These are phyloP conservation scores for Drosophila orena DNA, from an alignment of 1,140 invertebrate genomes.

Conservation along the genomic window DNA sequence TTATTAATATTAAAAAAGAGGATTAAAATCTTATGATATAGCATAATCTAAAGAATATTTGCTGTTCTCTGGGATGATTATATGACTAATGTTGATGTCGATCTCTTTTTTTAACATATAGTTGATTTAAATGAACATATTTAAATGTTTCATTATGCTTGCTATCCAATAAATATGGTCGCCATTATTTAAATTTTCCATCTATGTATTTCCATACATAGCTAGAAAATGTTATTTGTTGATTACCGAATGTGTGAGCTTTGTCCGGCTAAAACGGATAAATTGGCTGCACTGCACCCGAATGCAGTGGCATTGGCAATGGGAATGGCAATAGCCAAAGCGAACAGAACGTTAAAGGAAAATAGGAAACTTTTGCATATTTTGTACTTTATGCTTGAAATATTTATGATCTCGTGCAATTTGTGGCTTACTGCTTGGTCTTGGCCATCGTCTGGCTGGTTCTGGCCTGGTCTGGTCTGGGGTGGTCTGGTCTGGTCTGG, in stretches of 20 bases:
- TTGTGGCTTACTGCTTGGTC: constrained; percentile 81
- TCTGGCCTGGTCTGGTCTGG: constrained; percentile 12
- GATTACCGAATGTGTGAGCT: neutral
- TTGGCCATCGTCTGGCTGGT: constrained; percentile 55
- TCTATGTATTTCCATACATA: no score
- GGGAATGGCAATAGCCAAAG: constrained; percentile 48
- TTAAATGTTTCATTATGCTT: neutral
- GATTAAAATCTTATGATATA: no score
- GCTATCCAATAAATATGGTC: neutral
- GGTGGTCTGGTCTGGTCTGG: constrained; percentile 6
- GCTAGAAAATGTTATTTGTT: neutral
- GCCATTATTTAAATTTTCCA: neutral
- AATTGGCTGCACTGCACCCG: constrained; percentile 16
- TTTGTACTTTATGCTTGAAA: constrained; percentile 83
- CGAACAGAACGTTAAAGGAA: constrained; percentile 44
- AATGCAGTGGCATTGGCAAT: constrained; percentile 35
- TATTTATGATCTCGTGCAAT: constrained; percentile 84
- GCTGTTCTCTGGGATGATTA: no score
- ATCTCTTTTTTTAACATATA: no score
- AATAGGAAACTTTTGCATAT: constrained; percentile 81
- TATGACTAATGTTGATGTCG: no score
- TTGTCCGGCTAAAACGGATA: constrained; percentile 13
- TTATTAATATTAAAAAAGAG: no score
- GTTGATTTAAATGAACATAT: no score
- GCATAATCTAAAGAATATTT: no score